Evolutionary conservation across 2,797 vertebrate species (phyloP), one percentile per base, ranked within the genome.

Genomic region (Microchirus variegatus): DNA sequence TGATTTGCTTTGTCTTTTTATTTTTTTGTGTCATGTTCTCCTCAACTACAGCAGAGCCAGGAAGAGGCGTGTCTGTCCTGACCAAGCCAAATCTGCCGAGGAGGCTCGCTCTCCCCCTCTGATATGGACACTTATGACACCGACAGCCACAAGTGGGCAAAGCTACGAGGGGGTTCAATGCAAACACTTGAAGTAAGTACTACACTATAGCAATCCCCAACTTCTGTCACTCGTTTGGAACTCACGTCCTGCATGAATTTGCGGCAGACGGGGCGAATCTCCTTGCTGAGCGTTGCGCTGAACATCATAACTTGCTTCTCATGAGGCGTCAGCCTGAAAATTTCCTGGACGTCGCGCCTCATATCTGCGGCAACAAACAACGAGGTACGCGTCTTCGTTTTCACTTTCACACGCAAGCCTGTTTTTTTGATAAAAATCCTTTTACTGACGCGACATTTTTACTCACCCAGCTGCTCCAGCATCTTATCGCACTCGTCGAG

Each of bases 281-380:
- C 95, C 82, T 95, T 96, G 71, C 94, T 95, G 78, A 96, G 90
- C 0, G 95, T 96, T 46, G 95, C 95, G 0, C 95, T 96, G 92
- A 96, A 96, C 95, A 96, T 96, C 95, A 96, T 95, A 75, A 94
- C 94, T 85, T 96, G 94, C 79, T 96, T 96, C 91, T 96, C 95
- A 0, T 96, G 95, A 2, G 95, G 95, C 0, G 95, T 96, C 53
- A 94, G 86, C 53, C 92, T 92, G 86, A 96, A 96, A 80, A 96
- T 95, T 64, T 95, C 94, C 84, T 96, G 95, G 26, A 96, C 95
- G 0, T 96, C 95, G 60, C 92, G 82, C 47, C 95, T 92, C 95
- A 96, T 96, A 75, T 96, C 95, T 96, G 77, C 8, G 44, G 10
- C 16, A 46, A 22, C 40, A 42, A 13, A 6, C 0, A 4, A 57